phyloP scores from a whole-genome alignment of 2,797 vertebrate species.

The Labroides dimidiatus region DNA sequence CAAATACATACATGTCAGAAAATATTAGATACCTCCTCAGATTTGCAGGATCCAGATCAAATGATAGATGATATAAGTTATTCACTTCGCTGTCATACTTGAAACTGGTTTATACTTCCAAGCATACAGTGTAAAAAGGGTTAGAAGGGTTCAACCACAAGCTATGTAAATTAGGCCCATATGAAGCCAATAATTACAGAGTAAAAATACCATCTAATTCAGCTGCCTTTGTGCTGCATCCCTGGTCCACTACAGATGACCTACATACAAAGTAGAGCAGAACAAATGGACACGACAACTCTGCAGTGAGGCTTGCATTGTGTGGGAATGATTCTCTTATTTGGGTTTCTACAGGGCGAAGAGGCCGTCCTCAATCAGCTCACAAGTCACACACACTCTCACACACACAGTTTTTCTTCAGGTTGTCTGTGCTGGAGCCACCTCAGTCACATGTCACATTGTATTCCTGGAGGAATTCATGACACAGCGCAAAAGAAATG shows the following conservation, averaged over 20 bases:
- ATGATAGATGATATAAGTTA: background rate
- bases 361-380: conserved; percentile 80
- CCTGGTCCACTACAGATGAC: conserved; percentile 68
- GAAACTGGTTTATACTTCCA: background rate
- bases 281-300: conserved; percentile 71
- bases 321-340: conserved; percentile 81
- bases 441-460: conserved; percentile 80
- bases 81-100: background rate
- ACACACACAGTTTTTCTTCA: conserved; percentile 70
- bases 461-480: conserved; percentile 81
- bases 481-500: conserved; percentile 62
- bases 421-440: conserved; percentile 78
- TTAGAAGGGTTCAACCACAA: background rate
- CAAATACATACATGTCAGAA: background rate
- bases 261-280: conserved; percentile 80
- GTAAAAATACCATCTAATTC: conserved; percentile 19
- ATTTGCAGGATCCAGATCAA: background rate
- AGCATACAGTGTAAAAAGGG: background rate
- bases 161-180: conserved; percentile 6
- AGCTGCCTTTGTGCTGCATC: conserved; percentile 55
- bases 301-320: conserved; percentile 69
- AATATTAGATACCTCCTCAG: background rate
- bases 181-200: conserved; percentile 9
- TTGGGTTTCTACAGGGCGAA: conserved; percentile 80
- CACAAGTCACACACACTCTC: conserved; percentile 69